Evolutionary conservation across 2,888 invertebrate species (phyloP).

Genomic region (Drosophila peninsularis): DNA sequence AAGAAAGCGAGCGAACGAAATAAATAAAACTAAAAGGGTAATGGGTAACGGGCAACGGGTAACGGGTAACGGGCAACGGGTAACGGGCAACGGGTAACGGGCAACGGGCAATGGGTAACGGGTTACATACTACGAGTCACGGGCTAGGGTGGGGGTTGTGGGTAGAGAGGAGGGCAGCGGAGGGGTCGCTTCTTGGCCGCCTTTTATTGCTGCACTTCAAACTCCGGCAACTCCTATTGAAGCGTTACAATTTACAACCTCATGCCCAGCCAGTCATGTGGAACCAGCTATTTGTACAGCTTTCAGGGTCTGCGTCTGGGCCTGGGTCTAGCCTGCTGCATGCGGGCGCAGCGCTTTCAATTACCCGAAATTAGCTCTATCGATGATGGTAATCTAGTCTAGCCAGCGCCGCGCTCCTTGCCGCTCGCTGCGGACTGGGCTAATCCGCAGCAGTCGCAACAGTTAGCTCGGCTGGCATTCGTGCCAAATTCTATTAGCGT

Average conservation of each 20-base stretch:
- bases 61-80: constrained; percentile 7
- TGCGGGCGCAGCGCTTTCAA: constrained; percentile 47
- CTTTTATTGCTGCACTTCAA: constrained; percentile 66
- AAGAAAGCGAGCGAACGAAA: constrained; percentile 11
- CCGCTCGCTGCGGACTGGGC: background rate
- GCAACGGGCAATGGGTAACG: constrained; percentile 8
- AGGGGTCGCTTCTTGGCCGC: constrained; percentile 7
- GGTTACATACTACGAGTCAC: constrained; percentile 8
- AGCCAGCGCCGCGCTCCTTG: constrained; percentile 9
- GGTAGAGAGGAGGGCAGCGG: no score
- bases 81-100: constrained; percentile 13
- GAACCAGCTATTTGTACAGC: constrained; percentile 56
- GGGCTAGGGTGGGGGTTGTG: constrained; percentile 4
- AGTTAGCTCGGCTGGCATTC: constrained; percentile 35
- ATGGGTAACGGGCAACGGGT: constrained; percentile 35
- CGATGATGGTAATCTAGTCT: constrained; percentile 39
- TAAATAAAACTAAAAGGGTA: constrained; percentile 28
- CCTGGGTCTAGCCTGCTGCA: constrained; percentile 11
- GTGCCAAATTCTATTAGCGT: constrained; percentile 70
- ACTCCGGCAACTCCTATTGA: constrained; percentile 63
- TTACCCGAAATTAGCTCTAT: constrained; percentile 53
- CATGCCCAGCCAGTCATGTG: constrained; percentile 54
- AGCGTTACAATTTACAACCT: constrained; percentile 76
- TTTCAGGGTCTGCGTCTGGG: constrained; percentile 14
- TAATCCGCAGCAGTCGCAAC: constrained; percentile 36